Base-by-base conservation (phyloP, 2,888 invertebrate species). In the Eupelmus urozonus region DNA sequence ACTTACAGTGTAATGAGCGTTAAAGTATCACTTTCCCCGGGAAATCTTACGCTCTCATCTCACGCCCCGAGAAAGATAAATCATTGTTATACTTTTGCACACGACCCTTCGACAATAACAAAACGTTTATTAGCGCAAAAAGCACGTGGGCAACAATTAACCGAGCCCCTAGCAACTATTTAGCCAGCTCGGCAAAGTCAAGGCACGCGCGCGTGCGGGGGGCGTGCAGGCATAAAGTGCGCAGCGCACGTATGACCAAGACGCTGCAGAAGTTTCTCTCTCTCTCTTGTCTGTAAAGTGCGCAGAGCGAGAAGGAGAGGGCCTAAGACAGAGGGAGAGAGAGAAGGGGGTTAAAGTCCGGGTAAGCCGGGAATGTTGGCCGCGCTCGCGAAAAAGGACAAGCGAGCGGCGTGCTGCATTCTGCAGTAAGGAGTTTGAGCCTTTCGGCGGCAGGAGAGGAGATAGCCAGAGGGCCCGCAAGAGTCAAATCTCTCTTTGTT, bases 401-500 rank as follows among this genome's bases (percentile, higher is more conserved):
- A 62, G 65, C 23, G 16, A 11, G 45, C 7, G 59, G 2, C 23
- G 23, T 13, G 53, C n/a, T 66, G 53, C 20, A 11, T 7, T 49
- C 49, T 34, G 9, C 49, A 18, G 11, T 34, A 53, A 60, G 34
- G 40, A 60, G 71, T 62, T 60, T 51, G 34, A 51, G 51, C 59
- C 59, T 66, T 42, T 42, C 42, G 7, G 69, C 40, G 20, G 20
- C 42, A 16, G 16, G 45, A 45, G 45, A 45, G 18, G 11, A 4
- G 42, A 49, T 73, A 11, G 57, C 59, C 59, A 29, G 34, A 49
- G 59, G 66, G 42, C 25, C 27, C 5, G 7, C 53, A 20, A 55
- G 42, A 74, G 74, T 74, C 74, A 66, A 66, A 66, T 66, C 74
- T 66, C 66, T 74, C 27, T 66, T 18, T 63, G 25, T 23, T 23